Percentiles rank a stretch among this genome's conserved stretches.
Evolutionary conservation across 1,140 invertebrate genomes (phyloP).

Genomic region (Atta cephalotes): DNA sequence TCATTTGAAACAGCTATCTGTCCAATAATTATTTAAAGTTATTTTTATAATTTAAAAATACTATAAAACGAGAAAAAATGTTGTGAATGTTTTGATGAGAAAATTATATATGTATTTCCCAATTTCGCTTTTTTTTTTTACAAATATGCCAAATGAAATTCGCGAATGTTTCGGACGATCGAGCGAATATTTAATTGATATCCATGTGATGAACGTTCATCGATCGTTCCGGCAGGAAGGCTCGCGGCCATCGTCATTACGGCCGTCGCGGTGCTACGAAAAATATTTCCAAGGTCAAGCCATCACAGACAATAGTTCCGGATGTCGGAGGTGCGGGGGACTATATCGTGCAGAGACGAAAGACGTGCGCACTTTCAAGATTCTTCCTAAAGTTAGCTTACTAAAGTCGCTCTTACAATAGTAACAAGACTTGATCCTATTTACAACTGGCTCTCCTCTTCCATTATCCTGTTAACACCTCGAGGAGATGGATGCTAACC

Average conservation of each 20-base stretch:
- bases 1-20: not conserved
- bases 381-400: constrained; percentile 71
- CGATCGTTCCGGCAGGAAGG: constrained; percentile 49
- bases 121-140: not conserved
- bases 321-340: constrained; percentile 67
- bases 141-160: not conserved
- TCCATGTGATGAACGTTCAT: constrained; percentile 23
- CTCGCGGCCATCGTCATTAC: constrained; percentile 50
- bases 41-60: not conserved
- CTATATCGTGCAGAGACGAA: constrained; percentile 53
- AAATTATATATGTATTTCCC: not conserved
- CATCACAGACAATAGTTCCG: constrained; percentile 75
- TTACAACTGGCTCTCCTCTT: constrained; percentile 71
- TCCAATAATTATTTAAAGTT: not conserved
- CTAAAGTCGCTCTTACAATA: constrained; percentile 76
- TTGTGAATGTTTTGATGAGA: not conserved
- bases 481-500: not conserved
- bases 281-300: constrained; percentile 73
- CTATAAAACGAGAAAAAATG: not conserved
- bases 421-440: constrained; percentile 82
- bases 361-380: constrained; percentile 70
- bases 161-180: not conserved
- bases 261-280: constrained; percentile 66
- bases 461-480: constrained; percentile 37
- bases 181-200: not conserved